Percentiles rank a stretch among this genome's conserved stretches.
Conservation (phyloP, 1,140 invertebrate species). For the Drosophila nikananu region DNA sequence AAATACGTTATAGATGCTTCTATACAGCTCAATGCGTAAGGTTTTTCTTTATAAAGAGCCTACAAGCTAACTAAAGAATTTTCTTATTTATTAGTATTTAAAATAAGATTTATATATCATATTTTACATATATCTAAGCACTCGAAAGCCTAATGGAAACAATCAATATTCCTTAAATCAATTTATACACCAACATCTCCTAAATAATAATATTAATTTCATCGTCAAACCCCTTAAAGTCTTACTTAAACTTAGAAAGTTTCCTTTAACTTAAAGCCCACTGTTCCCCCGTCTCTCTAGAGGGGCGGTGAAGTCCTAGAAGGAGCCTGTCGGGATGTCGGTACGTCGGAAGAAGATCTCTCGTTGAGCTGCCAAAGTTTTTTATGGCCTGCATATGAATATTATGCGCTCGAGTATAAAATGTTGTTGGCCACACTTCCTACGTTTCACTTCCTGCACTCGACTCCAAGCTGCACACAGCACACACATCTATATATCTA, state of each 20-base stretch:
- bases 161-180: background rate
- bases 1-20: background rate
- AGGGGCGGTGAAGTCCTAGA: conserved; percentile 8
- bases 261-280: conserved; percentile 10
- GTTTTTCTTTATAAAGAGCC: background rate
- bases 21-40: background rate
- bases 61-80: background rate
- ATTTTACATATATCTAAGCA: background rate
- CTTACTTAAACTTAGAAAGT: background rate
- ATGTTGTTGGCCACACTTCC: conserved; percentile 83
- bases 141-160: background rate
- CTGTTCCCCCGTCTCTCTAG: conserved; percentile 18
- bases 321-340: conserved; percentile 15
- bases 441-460: conserved; percentile 83
- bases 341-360: conserved; percentile 70
- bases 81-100: background rate
- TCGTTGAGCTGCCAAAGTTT: conserved; percentile 83
- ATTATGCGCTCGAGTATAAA: conserved; percentile 83
- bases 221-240: too few relatives aligned
- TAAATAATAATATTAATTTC: background rate
- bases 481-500: conserved; percentile 15
- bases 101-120: background rate
- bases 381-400: conserved; percentile 83
- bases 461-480: conserved; percentile 48
- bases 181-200: background rate